Evolutionary conservation across 2,797 vertebrate species (phyloP).

Genomic region (Pangasius mekongensis): DNA sequence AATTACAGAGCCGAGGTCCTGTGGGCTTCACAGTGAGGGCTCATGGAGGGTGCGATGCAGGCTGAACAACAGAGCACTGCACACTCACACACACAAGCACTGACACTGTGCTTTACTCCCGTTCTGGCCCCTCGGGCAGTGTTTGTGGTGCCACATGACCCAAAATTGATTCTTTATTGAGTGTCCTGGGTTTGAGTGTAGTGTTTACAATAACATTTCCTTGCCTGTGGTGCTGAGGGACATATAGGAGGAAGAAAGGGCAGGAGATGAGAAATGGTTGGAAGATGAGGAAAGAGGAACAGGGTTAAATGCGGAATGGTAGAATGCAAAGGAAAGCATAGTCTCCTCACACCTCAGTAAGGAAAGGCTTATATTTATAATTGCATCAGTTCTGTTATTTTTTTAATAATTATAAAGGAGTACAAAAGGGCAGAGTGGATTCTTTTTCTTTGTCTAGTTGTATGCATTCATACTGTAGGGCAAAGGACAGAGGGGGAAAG

Average conservation of each 20-base stretch:
- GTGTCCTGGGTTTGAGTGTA: slow-evolving; percentile 60
- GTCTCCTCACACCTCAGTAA: slow-evolving; percentile 39
- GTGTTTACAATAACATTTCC: slow-evolving; percentile 69
- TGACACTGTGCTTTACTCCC: slow-evolving; percentile 46
- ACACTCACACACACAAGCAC: slow-evolving; percentile 1
- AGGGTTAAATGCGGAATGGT: background rate
- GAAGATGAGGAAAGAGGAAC: slow-evolving; percentile 1
- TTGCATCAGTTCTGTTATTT: background rate
- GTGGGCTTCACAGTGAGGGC: slow-evolving; percentile 49
- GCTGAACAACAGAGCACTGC: slow-evolving; percentile 25
- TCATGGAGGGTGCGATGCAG: slow-evolving; percentile 23
- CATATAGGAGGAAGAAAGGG: slow-evolving; percentile 46
- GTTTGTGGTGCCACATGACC: slow-evolving; percentile 59
- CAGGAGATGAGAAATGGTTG: slow-evolving; percentile 22
- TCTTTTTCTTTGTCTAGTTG: slow-evolving; percentile 16
- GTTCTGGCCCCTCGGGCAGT: slow-evolving; percentile 52
- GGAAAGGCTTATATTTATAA: slow-evolving; percentile 41
- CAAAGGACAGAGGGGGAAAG: background rate
- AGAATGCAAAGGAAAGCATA: slow-evolving; percentile 7
- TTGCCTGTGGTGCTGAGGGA: slow-evolving; percentile 62
- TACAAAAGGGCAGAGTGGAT: background rate
- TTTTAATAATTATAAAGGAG: background rate
- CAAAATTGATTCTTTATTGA: slow-evolving; percentile 69
- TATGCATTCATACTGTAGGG: slow-evolving; percentile 10
- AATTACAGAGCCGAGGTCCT: slow-evolving; percentile 59